A percentile compares a stretch with the other conserved stretches of the same genome.
phyloP scores from a whole-genome alignment of 92 coral and sea anemone genomes.

The Metridium senile region DNA sequence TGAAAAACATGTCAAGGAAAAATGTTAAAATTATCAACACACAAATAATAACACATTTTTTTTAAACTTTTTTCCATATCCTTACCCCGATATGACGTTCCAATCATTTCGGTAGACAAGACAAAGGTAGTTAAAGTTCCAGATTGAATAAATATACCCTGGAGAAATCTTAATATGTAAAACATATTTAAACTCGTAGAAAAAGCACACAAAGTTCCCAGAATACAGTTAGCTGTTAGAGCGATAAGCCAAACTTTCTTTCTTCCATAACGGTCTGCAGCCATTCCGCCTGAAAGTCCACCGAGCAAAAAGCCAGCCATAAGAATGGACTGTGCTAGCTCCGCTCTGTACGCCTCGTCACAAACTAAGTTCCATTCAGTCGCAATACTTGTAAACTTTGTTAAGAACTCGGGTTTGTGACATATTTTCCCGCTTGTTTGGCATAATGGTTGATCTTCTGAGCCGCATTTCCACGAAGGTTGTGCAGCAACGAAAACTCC shows the following conservation, averaged over 20 bases:
- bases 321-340: constrained; percentile 59
- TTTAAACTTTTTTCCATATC: no score
- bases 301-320: constrained; percentile 66
- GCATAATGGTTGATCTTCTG: constrained; percentile 25
- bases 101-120: constrained; percentile 61
- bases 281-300: constrained; percentile 30
- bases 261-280: constrained; percentile 63
- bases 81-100: constrained; percentile 68
- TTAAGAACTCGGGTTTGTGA: constrained; percentile 31
- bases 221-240: constrained; percentile 20
- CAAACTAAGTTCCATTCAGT: constrained; percentile 73
- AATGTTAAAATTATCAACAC: no score
- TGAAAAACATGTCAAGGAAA: neutral
- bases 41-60: no score
- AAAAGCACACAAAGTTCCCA: constrained; percentile 49
- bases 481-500: constrained; percentile 54
- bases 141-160: constrained; percentile 48
- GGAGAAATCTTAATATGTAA: constrained; percentile 46
- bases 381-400: constrained; percentile 51
- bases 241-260: constrained; percentile 38
- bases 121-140: constrained; percentile 56
- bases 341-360: constrained; percentile 55
- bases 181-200: constrained; percentile 38
- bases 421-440: constrained; percentile 53
- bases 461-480: constrained; percentile 42